phyloP scores from a whole-genome alignment of 2,113 vertebrate species.

The Neofelis nebulosa region DNA sequence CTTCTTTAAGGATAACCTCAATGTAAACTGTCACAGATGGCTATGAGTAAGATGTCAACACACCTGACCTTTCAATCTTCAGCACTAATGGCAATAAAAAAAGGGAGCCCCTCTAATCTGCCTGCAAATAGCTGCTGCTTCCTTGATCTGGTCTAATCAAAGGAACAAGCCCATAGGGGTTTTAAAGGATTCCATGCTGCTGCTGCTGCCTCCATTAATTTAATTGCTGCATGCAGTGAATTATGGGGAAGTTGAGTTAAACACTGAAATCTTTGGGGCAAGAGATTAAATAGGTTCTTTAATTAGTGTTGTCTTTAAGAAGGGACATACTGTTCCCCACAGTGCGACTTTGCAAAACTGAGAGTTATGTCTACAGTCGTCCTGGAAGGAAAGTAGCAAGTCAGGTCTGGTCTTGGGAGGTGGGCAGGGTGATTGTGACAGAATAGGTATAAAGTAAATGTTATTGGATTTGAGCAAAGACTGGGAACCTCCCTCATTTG shows the following conservation, averaged over 20 bases:
- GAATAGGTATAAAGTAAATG: background rate
- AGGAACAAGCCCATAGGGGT: constrained; percentile 84
- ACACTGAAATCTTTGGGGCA: constrained; percentile 80
- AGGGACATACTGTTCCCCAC: constrained; percentile 45
- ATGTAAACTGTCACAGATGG: constrained; percentile 79
- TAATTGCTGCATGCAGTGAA: constrained; percentile 84
- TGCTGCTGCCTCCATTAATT: constrained; percentile 83
- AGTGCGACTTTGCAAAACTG: constrained; percentile 59
- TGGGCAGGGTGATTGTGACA: background rate
- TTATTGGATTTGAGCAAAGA: background rate
- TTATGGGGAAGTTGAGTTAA: constrained; percentile 80
- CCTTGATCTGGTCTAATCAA: constrained; percentile 86
- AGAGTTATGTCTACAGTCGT: constrained; percentile 51
- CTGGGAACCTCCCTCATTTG: background rate
- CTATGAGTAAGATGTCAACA: constrained; percentile 80
- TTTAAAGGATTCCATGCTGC: constrained; percentile 83
- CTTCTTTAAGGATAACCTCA: constrained; percentile 77
- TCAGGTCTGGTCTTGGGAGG: background rate
- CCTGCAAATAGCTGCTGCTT: constrained; percentile 84
- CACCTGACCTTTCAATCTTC: constrained; percentile 81
- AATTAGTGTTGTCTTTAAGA: constrained; percentile 80
- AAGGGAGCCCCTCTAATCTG: constrained; percentile 81
- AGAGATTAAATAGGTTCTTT: constrained; percentile 79
- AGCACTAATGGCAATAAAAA: constrained; percentile 78
- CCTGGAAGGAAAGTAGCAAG: background rate